A percentile compares a stretch with the other conserved stretches of the same genome.
Conservation (phyloP, 2,113 vertebrate genomes). For the Rafetus swinhoei region DNA sequence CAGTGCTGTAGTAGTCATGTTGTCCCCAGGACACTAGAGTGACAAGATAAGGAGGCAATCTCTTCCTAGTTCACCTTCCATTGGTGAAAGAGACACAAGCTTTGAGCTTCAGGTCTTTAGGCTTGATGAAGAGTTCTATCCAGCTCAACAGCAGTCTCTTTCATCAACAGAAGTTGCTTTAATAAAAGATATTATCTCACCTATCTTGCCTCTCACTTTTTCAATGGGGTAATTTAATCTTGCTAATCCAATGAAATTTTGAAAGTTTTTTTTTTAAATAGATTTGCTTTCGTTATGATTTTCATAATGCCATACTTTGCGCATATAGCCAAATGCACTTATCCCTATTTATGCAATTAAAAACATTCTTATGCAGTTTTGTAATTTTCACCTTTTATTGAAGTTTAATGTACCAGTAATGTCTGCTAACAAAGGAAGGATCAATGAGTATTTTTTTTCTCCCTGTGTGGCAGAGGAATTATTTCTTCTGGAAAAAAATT, state of each 20-base stretch:
- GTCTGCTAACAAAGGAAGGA: neutral
- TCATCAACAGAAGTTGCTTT: neutral
- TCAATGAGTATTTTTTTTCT: neutral
- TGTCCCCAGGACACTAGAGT: neutral
- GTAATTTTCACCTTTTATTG: neutral
- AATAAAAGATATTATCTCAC: neutral
- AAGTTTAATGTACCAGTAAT: neutral
- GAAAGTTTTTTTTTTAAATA: neutral
- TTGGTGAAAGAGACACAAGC: neutral
- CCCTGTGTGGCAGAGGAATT: neutral
- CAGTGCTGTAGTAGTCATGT: neutral
- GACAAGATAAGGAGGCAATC: neutral
- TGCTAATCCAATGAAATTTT: neutral
- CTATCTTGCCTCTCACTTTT: neutral
- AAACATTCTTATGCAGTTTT: neutral
- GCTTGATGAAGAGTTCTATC: neutral
- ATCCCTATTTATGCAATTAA: neutral
- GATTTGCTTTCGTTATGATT: neutral
- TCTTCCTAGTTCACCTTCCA: neutral
- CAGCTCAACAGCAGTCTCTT: neutral
- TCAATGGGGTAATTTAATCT: neutral
- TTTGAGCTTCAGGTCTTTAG: neutral
- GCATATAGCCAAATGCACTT: neutral
- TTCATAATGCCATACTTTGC: neutral
- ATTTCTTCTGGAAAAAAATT: neutral